A percentile compares a stretch with the other conserved stretches of the same genome.
Evolutionary conservation across 2,888 invertebrate genomes (phyloP).

Genomic region (Laothoe populi): DNA sequence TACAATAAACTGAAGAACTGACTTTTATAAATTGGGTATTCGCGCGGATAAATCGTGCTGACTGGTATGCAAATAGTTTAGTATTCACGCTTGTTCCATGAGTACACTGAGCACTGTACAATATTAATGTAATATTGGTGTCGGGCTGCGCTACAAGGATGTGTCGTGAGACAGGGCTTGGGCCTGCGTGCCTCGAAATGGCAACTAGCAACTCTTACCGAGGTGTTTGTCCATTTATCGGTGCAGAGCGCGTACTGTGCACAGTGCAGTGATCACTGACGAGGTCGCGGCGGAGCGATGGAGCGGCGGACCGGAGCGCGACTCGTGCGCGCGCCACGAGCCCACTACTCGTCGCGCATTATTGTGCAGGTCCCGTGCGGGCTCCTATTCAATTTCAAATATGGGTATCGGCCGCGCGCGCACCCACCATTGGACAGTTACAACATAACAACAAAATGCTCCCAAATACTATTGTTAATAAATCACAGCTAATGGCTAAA

Average conservation of each 20-base stretch:
- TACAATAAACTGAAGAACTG: not conserved
- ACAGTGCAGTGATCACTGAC: slow-evolving; percentile 13
- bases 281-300: slow-evolving; percentile 1
- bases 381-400: slow-evolving; percentile 82
- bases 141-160: not conserved
- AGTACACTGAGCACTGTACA: not conserved
- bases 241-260: not conserved
- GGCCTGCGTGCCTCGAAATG: slow-evolving; percentile 3
- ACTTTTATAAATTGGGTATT: not conserved
- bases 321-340: slow-evolving; percentile 51
- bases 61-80: not conserved
- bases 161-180: not conserved
- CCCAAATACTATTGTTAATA: slow-evolving; percentile 57
- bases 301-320: slow-evolving; percentile 30
- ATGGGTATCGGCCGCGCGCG: slow-evolving; percentile 72
- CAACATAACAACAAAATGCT: slow-evolving; percentile 60
- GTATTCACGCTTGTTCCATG: not conserved
- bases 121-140: not conserved
- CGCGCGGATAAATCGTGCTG: not conserved
- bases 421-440: slow-evolving; percentile 68
- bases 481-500: slow-evolving; percentile 39
- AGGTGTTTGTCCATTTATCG: slow-evolving; percentile 26
- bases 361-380: slow-evolving; percentile 77
- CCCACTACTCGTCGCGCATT: slow-evolving; percentile 68
- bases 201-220: slow-evolving; percentile 22